A percentile compares a stretch with the other conserved stretches of the same genome.
Conservation (phyloP, 2,888 invertebrate species). For the Stegophylla sp. region DNA sequence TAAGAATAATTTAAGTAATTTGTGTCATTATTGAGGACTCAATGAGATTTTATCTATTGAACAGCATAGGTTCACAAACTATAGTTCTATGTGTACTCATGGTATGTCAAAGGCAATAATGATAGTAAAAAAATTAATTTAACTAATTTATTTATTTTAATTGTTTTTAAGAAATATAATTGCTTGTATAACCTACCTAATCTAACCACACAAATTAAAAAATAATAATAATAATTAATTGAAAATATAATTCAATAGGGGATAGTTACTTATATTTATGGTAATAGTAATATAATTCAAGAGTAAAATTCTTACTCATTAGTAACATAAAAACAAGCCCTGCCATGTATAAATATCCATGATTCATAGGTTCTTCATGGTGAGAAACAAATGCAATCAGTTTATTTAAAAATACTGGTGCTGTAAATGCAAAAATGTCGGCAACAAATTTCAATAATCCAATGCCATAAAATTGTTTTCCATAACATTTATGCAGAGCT, state of each 20-base stretch:
- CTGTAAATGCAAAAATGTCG: slow-evolving; percentile 85
- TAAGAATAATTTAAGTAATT: too few species aligned
- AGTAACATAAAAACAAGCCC: slow-evolving; percentile 74
- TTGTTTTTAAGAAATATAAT: too few species aligned
- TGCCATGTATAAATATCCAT: slow-evolving; percentile 73
- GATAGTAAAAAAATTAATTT: too few species aligned
- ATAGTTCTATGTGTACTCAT: too few species aligned
- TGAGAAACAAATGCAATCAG: slow-evolving; percentile 82
- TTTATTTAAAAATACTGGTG: slow-evolving; percentile 84
- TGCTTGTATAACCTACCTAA: too few species aligned
- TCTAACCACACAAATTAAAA: too few species aligned
- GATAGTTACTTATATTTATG: neutral
- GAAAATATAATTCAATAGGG: neutral
- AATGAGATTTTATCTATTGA: too few species aligned
- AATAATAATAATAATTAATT: neutral
- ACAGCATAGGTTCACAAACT: too few species aligned
- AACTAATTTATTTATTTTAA: too few species aligned
- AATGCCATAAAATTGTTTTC: slow-evolving; percentile 81
- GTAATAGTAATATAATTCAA: neutral
- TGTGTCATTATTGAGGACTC: too few species aligned
- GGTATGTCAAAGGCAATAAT: too few species aligned
- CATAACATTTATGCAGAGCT: slow-evolving; percentile 79
- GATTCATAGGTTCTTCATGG: slow-evolving; percentile 71
- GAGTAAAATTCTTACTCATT: slow-evolving; percentile 69
- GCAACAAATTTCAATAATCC: slow-evolving; percentile 82